phyloP scores from a whole-genome alignment of 1,140 invertebrate species.

The Brachionus asplanchnoidis region DNA sequence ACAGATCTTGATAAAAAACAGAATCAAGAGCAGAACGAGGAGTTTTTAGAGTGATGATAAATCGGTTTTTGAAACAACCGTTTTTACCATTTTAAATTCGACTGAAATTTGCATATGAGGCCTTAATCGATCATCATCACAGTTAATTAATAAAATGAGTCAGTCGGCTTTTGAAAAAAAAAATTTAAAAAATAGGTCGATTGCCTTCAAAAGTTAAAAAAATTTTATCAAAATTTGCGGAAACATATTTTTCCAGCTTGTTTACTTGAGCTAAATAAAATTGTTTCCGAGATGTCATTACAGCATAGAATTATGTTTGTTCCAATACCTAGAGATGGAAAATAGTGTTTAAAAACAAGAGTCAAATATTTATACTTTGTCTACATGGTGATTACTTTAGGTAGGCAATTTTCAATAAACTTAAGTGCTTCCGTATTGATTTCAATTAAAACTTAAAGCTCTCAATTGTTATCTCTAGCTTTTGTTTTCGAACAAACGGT shows the following conservation, averaged over 20 bases:
- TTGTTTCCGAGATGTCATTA: neutral
- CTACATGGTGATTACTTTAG: neutral
- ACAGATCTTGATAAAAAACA: neutral
- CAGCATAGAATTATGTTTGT: neutral
- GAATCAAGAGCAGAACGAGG: neutral
- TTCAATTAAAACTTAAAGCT: neutral
- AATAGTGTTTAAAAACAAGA: neutral
- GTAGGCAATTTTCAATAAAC: neutral
- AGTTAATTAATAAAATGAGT: neutral
- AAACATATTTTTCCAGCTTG: neutral
- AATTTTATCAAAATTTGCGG: neutral
- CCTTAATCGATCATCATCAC: neutral
- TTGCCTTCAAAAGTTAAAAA: neutral
- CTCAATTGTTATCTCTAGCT: neutral
- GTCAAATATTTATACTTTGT: neutral
- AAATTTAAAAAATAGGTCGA: neutral
- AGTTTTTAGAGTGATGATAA: neutral
- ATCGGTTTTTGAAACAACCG: neutral
- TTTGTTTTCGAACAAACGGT: neutral
- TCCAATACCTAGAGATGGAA: neutral
- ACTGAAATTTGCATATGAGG: neutral
- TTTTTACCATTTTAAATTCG: neutral
- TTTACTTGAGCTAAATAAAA: neutral
- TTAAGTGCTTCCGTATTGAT: conserved; percentile 1
- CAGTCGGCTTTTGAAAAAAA: neutral